Conservation (phyloP, 2,113 vertebrate species). For the Gallinago undulata region DNA sequence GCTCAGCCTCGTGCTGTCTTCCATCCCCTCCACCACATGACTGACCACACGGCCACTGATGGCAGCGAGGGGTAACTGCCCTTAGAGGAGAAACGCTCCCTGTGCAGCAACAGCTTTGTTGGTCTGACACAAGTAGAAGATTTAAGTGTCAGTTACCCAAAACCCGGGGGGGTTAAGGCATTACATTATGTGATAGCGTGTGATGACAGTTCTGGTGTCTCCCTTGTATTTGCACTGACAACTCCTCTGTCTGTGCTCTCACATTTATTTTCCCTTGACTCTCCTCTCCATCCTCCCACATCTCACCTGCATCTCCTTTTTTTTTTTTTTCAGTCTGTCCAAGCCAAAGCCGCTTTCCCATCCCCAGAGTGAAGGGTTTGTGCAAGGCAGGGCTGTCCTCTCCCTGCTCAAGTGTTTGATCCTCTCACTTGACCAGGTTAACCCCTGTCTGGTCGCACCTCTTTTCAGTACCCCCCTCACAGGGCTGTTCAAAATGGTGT, state of each 20-base stretch:
- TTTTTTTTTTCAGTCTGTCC: background rate
- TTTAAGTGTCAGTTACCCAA: background rate
- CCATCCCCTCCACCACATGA: background rate
- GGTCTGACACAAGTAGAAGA: background rate
- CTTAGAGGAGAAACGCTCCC: background rate
- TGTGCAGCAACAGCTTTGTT: background rate
- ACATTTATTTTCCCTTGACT: background rate
- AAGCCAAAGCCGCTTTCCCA: background rate
- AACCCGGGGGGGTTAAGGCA: rapidly evolving
- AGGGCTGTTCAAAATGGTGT: background rate
- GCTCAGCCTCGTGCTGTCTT: background rate
- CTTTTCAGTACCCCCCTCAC: background rate
- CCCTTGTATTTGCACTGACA: background rate
- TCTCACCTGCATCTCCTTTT: background rate
- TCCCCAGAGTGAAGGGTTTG: too few species aligned
- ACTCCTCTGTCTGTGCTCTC: rapidly evolving
- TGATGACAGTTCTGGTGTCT: background rate
- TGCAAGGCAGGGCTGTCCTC: background rate
- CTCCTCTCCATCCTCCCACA: background rate
- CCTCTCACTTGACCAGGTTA: background rate
- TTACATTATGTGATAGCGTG: rapidly evolving
- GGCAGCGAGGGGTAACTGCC: background rate
- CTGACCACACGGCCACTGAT: rapidly evolving
- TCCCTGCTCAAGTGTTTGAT: background rate
- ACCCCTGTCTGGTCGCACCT: background rate